Percentiles rank a stretch among this genome's conserved stretches.
These are phyloP conservation scores for Myioborus miniatus DNA, from an alignment of 2,797 vertebrate species.

Conservation along the genomic window DNA sequence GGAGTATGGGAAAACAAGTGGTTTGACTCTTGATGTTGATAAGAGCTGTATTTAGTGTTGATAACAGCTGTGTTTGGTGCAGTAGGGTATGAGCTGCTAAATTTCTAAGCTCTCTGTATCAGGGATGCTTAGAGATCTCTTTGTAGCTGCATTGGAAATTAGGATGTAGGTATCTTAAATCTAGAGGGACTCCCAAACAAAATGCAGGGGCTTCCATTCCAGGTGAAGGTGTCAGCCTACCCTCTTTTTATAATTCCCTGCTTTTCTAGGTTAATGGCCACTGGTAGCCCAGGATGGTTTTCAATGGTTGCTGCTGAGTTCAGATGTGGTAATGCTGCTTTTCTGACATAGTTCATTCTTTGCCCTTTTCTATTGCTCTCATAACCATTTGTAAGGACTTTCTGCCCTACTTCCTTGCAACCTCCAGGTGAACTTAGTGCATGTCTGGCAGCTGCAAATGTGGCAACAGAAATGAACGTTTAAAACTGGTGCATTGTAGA, in stretches of 20 bases:
- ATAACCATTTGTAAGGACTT: neutral
- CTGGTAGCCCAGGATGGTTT: neutral
- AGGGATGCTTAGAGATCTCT: neutral
- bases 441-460: neutral
- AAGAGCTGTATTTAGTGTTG: neutral
- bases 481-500: neutral
- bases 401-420: neutral
- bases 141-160: neutral
- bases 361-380: neutral
- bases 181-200: neutral
- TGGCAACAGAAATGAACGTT: neutral
- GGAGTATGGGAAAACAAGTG: neutral
- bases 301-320: accelerated
- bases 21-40: neutral
- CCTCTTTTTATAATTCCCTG: neutral
- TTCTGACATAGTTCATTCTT: neutral
- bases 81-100: neutral
- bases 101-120: neutral
- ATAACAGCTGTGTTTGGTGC: neutral
- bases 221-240: neutral
- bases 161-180: neutral
- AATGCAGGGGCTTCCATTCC: neutral
- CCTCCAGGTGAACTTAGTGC: neutral
- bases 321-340: neutral
- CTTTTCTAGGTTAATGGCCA: neutral